Percentiles rank a stretch among this genome's conserved stretches.
These are phyloP conservation scores for Troides helena DNA, from an alignment of 2,888 invertebrate genomes.

Conservation along the genomic window DNA sequence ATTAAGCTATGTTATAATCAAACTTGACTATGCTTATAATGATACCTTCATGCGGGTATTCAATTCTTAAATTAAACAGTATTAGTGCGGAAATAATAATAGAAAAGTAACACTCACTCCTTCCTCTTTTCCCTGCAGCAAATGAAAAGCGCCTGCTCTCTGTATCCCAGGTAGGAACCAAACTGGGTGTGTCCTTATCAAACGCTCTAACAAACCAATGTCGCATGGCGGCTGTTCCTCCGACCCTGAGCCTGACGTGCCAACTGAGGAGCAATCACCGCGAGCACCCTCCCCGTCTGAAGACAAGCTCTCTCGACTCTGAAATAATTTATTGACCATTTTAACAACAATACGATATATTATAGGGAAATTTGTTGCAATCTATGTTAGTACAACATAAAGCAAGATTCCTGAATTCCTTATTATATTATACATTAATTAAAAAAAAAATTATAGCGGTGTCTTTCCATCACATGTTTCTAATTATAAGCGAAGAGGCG, in stretches of 20 bases:
- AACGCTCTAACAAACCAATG: slow-evolving; percentile 91
- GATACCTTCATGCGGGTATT: too few relatives aligned
- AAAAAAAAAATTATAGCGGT: neutral
- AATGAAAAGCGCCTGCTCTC: slow-evolving; percentile 94
- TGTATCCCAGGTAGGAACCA: slow-evolving; percentile 98
- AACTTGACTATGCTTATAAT: too few relatives aligned
- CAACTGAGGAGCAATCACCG: slow-evolving; percentile 81
- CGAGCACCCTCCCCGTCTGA: slow-evolving; percentile 82
- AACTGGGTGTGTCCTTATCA: slow-evolving; percentile 95
- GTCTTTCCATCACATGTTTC: neutral
- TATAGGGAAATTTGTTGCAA: too few relatives aligned
- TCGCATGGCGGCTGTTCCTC: slow-evolving; percentile 89
- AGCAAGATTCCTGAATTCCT: neutral
- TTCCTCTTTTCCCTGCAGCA: slow-evolving; percentile 95
- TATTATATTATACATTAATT: neutral
- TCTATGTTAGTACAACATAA: neutral
- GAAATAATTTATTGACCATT: slow-evolving; percentile 41
- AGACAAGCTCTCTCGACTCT: slow-evolving; percentile 84
- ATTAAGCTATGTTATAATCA: too few relatives aligned
- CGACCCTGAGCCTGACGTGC: slow-evolving; percentile 77
- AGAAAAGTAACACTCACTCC: slow-evolving; percentile 82
- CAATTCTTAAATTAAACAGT: neutral
- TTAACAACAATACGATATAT: neutral
- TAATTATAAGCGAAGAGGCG: neutral
- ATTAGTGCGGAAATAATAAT: neutral